These are phyloP conservation scores for Micromesistius poutassou DNA, from an alignment of 2,797 vertebrate genomes.

Conservation along the genomic window DNA sequence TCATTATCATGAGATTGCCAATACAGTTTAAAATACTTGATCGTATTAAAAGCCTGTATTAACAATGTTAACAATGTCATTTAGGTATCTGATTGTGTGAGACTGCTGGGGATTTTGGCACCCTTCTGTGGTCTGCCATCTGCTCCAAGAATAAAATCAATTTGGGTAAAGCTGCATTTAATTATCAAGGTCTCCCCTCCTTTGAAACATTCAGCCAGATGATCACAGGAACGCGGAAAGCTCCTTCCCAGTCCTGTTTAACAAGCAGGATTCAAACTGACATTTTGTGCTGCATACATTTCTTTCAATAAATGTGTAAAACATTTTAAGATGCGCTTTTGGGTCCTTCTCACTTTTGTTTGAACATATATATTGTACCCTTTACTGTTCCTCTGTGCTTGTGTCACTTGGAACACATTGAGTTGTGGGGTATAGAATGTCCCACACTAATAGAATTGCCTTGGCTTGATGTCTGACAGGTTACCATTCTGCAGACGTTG, in stretches of 20 bases:
- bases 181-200: not conserved
- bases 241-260: not conserved
- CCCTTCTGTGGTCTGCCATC: conserved; percentile 4
- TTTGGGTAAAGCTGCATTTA: not conserved
- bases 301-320: not conserved
- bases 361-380: not conserved
- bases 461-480: not conserved
- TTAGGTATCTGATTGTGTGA: not conserved
- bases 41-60: not conserved
- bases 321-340: not conserved
- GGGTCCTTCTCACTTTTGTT: not conserved
- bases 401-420: not conserved
- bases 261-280: not conserved
- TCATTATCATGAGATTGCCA: conserved; percentile 2
- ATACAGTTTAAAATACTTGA: not conserved
- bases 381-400: not conserved
- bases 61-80: conserved; percentile 3
- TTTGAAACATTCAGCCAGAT: not conserved
- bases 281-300: too few species aligned
- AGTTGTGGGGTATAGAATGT: conserved; percentile 1
- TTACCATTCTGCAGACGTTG: conserved; percentile 10
- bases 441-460: not conserved
- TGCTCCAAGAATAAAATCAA: not conserved
- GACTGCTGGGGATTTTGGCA: not conserved
- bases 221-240: not conserved